Evolutionary conservation across 2,113 vertebrate species (phyloP), one percentile per base, ranked within the genome.

Genomic region (Pholis gunnellus): DNA sequence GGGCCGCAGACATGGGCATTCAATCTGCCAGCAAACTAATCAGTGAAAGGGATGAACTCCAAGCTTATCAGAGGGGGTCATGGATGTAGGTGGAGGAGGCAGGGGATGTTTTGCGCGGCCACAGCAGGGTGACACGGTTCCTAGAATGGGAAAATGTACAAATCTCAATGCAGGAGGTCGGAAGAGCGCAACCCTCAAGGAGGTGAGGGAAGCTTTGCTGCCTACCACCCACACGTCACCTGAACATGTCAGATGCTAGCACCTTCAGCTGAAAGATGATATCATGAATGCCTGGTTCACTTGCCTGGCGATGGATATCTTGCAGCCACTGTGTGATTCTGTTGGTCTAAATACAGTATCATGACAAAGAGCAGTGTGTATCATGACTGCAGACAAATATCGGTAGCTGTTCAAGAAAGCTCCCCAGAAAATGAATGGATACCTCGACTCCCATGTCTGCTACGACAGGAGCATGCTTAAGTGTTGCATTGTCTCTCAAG

Each of bases 1-100:
- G 88, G 86, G 87, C 83, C 65, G 75, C n/a, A 86, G 83, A 91
- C 91, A 84, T 66, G 79, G 92, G 79, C 89, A 89, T 94, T 93
- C 90, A 94, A 83, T 93, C 88, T 92, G 92, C 93, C 91, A 92
- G 90, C 87, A 92, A 93, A 94, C 94, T 92, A 93, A 93, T 94
- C 92, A 93, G 89, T 85, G 90, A 89, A 90, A 92, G 82, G 90
- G 91, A 93, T 93, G 90, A 94, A 92, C 89, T 93, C 91, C 90
- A 89, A 86, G 91, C 90, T 92, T 91, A 91, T 89, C 90, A 82
- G 83, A 87, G 67, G 87, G 89, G 92, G 91, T 92, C 91, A 85
- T 63, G 84, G 89, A 80, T 91, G 92, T 90, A 90, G 89, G 91
- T 93, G 92, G 93, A 89, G 68, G 89, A 89, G 90, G 90, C 82